These are phyloP conservation scores for Myotis pilosus DNA, from an alignment of 2,797 vertebrate species.

Conservation along the genomic window DNA sequence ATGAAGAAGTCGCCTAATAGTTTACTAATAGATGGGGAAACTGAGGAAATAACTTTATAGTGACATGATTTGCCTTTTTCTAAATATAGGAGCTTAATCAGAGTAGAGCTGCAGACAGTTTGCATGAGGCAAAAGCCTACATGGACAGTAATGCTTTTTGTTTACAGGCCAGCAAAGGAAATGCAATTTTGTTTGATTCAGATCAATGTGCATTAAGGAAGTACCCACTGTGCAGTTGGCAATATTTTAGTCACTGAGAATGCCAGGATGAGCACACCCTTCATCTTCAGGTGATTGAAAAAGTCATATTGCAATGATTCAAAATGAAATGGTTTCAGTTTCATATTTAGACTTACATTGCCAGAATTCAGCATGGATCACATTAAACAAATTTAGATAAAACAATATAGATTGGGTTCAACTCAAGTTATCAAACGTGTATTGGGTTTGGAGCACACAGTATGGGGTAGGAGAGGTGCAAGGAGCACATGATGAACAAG, in stretches of 20 bases:
- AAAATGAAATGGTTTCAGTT: not conserved
- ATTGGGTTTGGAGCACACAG: not conserved
- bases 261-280: not conserved
- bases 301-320: not conserved
- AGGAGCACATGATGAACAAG: not conserved
- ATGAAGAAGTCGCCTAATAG: not conserved
- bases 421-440: not conserved
- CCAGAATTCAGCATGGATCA: not conserved
- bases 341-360: not conserved
- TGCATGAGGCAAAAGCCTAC: not conserved
- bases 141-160: not conserved
- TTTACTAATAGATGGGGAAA: not conserved
- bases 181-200: not conserved
- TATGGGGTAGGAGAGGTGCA: not conserved
- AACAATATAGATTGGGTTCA: not conserved
- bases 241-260: not conserved
- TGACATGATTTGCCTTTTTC: not conserved
- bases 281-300: not conserved
- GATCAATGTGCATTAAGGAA: not conserved
- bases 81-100: not conserved
- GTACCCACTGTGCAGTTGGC: not conserved
- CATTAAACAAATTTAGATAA: not conserved
- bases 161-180: not conserved
- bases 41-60: not conserved
- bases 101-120: not conserved